Base-by-base conservation (phyloP, 2,888 invertebrate genomes). In the Ariolimax columbianus region DNA sequence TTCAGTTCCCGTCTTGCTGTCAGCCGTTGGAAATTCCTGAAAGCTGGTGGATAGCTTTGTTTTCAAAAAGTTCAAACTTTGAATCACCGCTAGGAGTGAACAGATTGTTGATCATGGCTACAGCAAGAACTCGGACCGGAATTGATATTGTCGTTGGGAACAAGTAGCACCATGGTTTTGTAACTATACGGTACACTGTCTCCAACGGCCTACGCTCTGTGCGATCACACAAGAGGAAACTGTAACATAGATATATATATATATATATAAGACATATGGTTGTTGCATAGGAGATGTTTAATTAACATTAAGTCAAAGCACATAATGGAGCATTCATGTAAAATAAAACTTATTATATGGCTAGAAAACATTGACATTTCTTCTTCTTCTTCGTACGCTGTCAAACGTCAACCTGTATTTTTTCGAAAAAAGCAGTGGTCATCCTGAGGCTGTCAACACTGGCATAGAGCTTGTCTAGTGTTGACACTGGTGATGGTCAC, bases 61-160 rank as follows among this genome's bases (percentile, higher is more conserved):
- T 94, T 72, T 93, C 92, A 85, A 91, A 90, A 6, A 92, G 79
- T 79, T 92, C 91, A 77, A 89, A 89, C 17, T 43, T 59, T 36
- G 77, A 51, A 40, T 89, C 26, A 55, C 55, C 26, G 19, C 87
- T 82, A 4, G 90, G 87, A 7, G 90, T 70, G 6, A 92, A 86
- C 9, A 89, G 91, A 86, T 90, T 91, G 85, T 92, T 92, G 73
- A 93, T 87, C 91, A 94, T 93, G 43, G 93, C 93, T 84, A 89
- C 89, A 26, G 92, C 93, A 26, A 94, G 87, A 1, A 89, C 89
- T 17, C 91, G 89, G 14, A 92, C 90, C 0, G 94, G 93, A 33
- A 92, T 90, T 7, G 92, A 91, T 26, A 93, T 90, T 14, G 91
- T 90, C 17, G 93, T 93, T 0, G 94, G 94, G 84, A 92, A 92